These are phyloP conservation scores for Poeciliopsis gracilis DNA, from an alignment of 2,797 vertebrate genomes.

Conservation along the genomic window DNA sequence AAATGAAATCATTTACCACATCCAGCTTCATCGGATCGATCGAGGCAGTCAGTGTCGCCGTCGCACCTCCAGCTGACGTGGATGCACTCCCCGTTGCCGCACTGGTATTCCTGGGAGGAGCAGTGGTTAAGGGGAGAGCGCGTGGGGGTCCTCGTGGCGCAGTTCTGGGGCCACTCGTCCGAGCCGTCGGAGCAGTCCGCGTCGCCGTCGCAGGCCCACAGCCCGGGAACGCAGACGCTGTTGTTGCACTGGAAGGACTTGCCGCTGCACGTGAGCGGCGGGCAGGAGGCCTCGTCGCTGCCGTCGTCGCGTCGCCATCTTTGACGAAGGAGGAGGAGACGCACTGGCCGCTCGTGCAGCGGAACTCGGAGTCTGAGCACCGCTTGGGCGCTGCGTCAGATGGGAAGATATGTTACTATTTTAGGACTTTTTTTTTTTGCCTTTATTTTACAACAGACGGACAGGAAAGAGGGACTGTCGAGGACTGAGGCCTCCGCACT, in stretches of 20 bases:
- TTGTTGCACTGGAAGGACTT: slow-evolving; percentile 82
- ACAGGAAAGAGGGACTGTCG: too few species aligned
- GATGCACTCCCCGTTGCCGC: slow-evolving; percentile 85
- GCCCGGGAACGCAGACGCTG: slow-evolving; percentile 78
- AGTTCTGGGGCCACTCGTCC: slow-evolving; percentile 83
- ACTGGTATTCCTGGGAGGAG: slow-evolving; percentile 82
- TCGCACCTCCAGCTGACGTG: slow-evolving; percentile 88
- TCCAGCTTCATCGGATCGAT: slow-evolving; percentile 84
- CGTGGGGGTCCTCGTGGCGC: slow-evolving; percentile 24
- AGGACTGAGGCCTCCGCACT: too few species aligned
- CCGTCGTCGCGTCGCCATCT: slow-evolving; percentile 83
- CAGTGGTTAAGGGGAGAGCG: slow-evolving; percentile 59
- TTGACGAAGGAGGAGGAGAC: slow-evolving; percentile 76
- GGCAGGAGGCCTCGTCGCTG: slow-evolving; percentile 84
- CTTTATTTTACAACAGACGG: too few species aligned
- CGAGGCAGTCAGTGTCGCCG: slow-evolving; percentile 81
- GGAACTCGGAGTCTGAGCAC: slow-evolving; percentile 80
- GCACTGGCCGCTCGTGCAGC: slow-evolving; percentile 83
- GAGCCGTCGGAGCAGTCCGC: slow-evolving; percentile 85
- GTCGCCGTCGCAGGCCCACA: slow-evolving; percentile 89
- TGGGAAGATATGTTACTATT: too few species aligned
- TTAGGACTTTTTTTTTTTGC: too few species aligned
- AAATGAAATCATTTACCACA: slow-evolving; percentile 77
- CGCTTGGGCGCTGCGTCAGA: slow-evolving; percentile 70
- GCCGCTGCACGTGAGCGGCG: slow-evolving; percentile 72